Evolutionary conservation across 2,113 vertebrate genomes (phyloP), one percentile per base, ranked within the genome.

Genomic region (Mellivora capensis): DNA sequence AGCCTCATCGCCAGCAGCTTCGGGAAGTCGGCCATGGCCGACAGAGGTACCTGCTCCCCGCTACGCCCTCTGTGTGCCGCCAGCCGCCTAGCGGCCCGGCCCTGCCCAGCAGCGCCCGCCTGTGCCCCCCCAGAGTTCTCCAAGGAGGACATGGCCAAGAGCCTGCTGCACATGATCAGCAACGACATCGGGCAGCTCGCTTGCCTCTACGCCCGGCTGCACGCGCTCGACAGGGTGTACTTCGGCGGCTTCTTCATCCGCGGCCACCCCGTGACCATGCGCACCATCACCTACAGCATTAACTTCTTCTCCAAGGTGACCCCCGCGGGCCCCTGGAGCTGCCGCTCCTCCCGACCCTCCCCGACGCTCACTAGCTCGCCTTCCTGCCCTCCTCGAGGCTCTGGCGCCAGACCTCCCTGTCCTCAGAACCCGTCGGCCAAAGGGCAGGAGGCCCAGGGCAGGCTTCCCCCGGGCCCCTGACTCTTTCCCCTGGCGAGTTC

Each of bases 121-220:
- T 31, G 34, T 21, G 4, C 77, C 15, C 31, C 81, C 31, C 9
- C 95, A 99, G 99, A 99, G 59, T 99, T 99, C 97, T 99, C 99
- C 97, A 99, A 99, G 98, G 99, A 99, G 98, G 99, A 99, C 96
- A 99, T 99, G 99, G 99, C 99, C 79, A 99, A 99, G 98, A 99
- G 99, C 44, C 98, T 99, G 76, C 99, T 99, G 2, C 99, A 99
- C 76, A 99, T 99, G 99, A 99, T 99, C 99, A 99, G 99, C 99
- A 99, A 99, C 4, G 99, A 99, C 98, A 99, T 99, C 3, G 99
- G 99, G 10, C 99, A 99, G 98, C 99, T 99, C 42, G 99, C 99
- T 97, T 99, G 99, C 94, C 99, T 99, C 20, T 98, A 99, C n/a
- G 99, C 99, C 20, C 99, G 98, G 94, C 99, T 99, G 7, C 99